Conservation (phyloP, 2,113 vertebrate genomes). For the Arenaria interpres region DNA sequence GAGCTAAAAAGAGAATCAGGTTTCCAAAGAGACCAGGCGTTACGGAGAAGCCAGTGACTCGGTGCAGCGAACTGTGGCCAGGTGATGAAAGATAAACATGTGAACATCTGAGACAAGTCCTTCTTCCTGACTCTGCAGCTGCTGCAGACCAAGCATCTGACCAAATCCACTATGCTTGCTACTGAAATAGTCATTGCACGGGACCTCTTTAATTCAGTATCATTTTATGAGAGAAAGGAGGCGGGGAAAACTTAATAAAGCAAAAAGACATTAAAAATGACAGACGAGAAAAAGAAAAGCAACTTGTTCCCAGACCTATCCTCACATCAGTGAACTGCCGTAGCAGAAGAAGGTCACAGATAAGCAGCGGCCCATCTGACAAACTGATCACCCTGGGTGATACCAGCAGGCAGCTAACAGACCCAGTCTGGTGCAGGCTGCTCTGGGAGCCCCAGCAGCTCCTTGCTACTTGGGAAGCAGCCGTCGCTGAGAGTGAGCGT, state of each 20-base stretch:
- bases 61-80: neutral
- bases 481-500: rapidly evolving
- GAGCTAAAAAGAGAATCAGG: neutral
- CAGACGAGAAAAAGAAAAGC: neutral
- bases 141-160: neutral
- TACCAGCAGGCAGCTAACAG: neutral
- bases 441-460: neutral
- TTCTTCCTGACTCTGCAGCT: neutral
- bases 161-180: neutral
- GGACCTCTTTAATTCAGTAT: neutral
- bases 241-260: neutral
- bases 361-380: neutral
- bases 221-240: neutral
- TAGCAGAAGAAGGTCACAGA: neutral
- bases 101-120: neutral
- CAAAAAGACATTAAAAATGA: neutral
- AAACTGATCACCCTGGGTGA: rapidly evolving
- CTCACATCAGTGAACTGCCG: neutral
- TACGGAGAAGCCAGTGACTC: neutral
- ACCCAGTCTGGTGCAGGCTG: neutral
- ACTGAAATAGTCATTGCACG: neutral
- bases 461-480: neutral
- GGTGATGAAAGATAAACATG: neutral
- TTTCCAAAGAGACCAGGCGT: neutral
- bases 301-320: neutral